These are phyloP conservation scores for Acanthoscelides obtectus DNA, from an alignment of 2,888 invertebrate genomes.

Conservation along the genomic window DNA sequence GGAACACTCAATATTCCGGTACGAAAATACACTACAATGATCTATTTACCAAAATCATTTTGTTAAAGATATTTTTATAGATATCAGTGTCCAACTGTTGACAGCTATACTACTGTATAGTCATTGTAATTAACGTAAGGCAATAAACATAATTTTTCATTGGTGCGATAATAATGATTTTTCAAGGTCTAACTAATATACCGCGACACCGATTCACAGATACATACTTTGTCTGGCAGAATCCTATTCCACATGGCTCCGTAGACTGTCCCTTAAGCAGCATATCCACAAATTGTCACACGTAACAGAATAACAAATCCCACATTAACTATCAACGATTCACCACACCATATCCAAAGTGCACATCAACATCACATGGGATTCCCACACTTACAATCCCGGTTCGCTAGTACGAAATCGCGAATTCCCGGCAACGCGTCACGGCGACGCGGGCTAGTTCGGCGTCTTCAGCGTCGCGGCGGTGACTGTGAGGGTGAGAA, in stretches of 20 bases:
- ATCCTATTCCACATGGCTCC: neutral
- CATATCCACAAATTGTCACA: neutral
- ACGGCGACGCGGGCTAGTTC: neutral
- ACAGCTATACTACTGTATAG: too few species aligned
- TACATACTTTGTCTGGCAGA: neutral
- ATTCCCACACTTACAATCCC: neutral
- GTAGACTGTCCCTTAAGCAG: neutral
- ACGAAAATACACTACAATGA: too few species aligned
- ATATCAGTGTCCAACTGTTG: too few species aligned
- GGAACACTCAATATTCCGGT: too few species aligned
- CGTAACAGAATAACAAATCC: neutral
- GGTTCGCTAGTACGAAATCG: neutral
- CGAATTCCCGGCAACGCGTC: neutral
- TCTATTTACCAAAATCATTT: too few species aligned
- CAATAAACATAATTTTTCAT: too few species aligned
- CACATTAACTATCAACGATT: neutral
- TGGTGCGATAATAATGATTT: too few species aligned
- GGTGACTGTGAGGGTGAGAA: neutral
- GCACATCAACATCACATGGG: neutral
- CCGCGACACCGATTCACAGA: too few species aligned
- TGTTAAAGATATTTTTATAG: too few species aligned
- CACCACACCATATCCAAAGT: neutral
- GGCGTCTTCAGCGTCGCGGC: neutral
- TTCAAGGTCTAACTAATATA: too few species aligned
- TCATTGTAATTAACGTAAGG: too few species aligned